Evolutionary conservation across 2,888 invertebrate genomes (phyloP).

Genomic region (Ypsolopha scabrella): DNA sequence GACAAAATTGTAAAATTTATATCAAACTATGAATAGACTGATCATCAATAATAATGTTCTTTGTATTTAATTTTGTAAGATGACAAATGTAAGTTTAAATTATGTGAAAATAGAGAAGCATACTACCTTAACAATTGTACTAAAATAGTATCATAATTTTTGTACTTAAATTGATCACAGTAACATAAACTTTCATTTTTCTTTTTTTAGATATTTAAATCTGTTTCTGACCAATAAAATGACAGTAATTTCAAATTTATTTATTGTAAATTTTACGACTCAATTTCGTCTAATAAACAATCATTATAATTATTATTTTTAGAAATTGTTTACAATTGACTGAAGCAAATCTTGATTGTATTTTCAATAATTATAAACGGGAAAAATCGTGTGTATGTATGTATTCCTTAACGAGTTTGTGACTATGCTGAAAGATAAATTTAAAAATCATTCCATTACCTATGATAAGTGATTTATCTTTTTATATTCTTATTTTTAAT

Average conservation of each 20-base stretch:
- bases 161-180: slow-evolving; percentile 64
- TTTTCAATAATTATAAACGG: slow-evolving; percentile 34
- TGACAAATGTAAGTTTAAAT: slow-evolving; percentile 65
- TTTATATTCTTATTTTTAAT: slow-evolving; percentile 37
- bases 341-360: slow-evolving; percentile 48
- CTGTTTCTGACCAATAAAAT: slow-evolving; percentile 38
- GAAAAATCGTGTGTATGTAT: slow-evolving; percentile 25
- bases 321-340: slow-evolving; percentile 58
- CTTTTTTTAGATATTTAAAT: slow-evolving; percentile 49
- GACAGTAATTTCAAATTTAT: slow-evolving; percentile 60
- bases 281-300: slow-evolving; percentile 37
- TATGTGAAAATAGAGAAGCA: slow-evolving; percentile 47
- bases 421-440: slow-evolving; percentile 62
- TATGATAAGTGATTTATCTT: slow-evolving; percentile 35
- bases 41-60: slow-evolving; percentile 66
- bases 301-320: slow-evolving; percentile 49
- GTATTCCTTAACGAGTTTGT: slow-evolving; percentile 36
- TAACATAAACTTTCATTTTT: slow-evolving; percentile 59
- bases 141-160: slow-evolving; percentile 37
- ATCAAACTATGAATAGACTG: slow-evolving; percentile 68
- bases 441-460: slow-evolving; percentile 65
- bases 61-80: slow-evolving; percentile 66
- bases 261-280: slow-evolving; percentile 49
- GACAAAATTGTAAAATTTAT: slow-evolving; percentile 67
- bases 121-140: slow-evolving; percentile 31